Base-by-base conservation (phyloP, 2,888 invertebrate species). In the Ptilodon capucinus region DNA sequence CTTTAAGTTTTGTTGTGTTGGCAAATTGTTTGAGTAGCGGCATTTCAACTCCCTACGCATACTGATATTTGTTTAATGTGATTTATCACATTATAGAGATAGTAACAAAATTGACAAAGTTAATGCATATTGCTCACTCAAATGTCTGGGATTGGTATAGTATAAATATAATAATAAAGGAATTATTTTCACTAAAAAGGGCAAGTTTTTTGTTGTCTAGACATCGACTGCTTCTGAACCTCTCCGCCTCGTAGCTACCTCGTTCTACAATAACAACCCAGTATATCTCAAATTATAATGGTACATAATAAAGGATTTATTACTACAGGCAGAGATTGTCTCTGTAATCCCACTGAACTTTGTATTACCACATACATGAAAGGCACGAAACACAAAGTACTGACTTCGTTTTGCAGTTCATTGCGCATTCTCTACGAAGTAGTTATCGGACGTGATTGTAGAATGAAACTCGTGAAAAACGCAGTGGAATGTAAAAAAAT, bases 1-100 rank as follows among this genome's bases (percentile, higher is more conserved):
- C 74, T 77, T 79, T 75, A 76, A 79, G 73, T 79, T 81, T 38
- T 68, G 70, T 74, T 40, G 45, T 60, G 56, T 66, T 66, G 36
- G 60, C 40, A 52, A 57, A 64, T 62, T 64, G 51, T 56, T 57
- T 57, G 56, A 49, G 53, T 48, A 39, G 35, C 44, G 23, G 45
- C 44, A 46, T 58, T 46, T 17, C 34, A 43, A 57, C 57, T 57
- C 47, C 52, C 46, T 16, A 48, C 42, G 55, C 55, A 63, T 66
- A 60, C 57, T 51, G 57, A 64, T 46, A 35, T 39, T 14, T 46
- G 46, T 64, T 59, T 47, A 39, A 28, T 40, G 38, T 35, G 7
- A 46, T 40, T 39, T 42, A 51, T 49, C 60, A 35, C 44, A 44
- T 54, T 44, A 50, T 48, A 39, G 38, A 44, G 25, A 51, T 43